Percentiles rank a stretch among this genome's conserved stretches.
These are phyloP conservation scores for Emydocephalus ijimae DNA, from an alignment of 2,113 vertebrate genomes.

Conservation along the genomic window DNA sequence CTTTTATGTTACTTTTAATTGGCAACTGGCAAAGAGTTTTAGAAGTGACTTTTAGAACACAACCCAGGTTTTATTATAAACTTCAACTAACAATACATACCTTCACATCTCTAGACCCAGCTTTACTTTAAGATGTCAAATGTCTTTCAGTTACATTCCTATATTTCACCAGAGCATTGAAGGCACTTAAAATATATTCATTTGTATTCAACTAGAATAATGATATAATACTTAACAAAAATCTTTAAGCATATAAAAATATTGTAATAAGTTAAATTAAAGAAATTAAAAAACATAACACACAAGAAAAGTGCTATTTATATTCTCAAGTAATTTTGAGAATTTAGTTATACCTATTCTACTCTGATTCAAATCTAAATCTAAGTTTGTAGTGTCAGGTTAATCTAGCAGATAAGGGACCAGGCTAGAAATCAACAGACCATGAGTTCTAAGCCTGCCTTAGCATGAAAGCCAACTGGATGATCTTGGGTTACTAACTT, in stretches of 20 bases:
- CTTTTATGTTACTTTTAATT: background rate
- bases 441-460: background rate
- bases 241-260: background rate
- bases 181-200: background rate
- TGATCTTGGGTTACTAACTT: no score
- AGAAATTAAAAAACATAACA: background rate
- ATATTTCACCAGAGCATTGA: background rate
- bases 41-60: background rate
- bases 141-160: background rate
- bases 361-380: slow-evolving; percentile 39
- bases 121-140: background rate
- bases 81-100: background rate
- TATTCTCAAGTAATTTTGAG: slow-evolving; percentile 3
- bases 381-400: slow-evolving; percentile 4
- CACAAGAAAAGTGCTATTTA: background rate
- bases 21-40: background rate
- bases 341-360: slow-evolving; percentile 31
- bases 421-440: background rate
- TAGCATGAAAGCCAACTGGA: no score
- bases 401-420: background rate
- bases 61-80: background rate
- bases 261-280: background rate
- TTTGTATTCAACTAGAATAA: background rate
- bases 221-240: background rate
- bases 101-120: background rate